phyloP scores from a whole-genome alignment of 2,797 vertebrate genomes.

The Channallabes apus region DNA sequence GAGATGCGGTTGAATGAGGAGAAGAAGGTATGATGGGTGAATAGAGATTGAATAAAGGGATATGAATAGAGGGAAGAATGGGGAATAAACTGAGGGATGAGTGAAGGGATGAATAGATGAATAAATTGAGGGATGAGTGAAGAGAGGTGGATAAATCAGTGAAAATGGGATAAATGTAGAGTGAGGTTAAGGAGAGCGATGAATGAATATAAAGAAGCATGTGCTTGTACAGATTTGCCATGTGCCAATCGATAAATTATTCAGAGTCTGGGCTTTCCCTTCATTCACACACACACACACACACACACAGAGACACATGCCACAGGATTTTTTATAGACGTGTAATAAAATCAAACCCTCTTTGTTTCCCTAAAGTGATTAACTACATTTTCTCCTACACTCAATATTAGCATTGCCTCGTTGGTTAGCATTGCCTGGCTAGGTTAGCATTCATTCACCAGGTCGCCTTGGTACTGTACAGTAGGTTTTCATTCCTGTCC shows the following conservation, averaged over 20 bases:
- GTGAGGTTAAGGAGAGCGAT: neutral
- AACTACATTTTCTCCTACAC: neutral
- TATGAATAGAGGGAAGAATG: neutral
- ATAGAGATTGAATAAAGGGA: neutral
- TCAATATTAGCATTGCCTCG: neutral
- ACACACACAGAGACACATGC: conserved; percentile 6
- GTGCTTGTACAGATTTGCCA: conserved; percentile 62
- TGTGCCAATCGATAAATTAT: conserved; percentile 76
- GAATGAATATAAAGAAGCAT: conserved; percentile 19
- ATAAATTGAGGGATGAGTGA: neutral
- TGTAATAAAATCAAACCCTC: conserved; percentile 5
- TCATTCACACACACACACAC: conserved; percentile 53
- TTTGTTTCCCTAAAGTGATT: neutral
- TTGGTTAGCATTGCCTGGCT: neutral
- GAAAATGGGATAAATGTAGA: neutral
- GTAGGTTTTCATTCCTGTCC: too few species aligned
- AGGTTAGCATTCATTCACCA: neutral
- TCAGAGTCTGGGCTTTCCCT: conserved; percentile 60
- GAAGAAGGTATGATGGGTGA: too few species aligned
- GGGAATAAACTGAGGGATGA: neutral
- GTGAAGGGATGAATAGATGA: neutral
- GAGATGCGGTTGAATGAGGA: too few species aligned
- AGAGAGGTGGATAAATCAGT: neutral
- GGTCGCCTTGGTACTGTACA: neutral
- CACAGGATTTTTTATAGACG: neutral